These are phyloP conservation scores for Carassius carassius DNA, from an alignment of 2,113 vertebrate species.

Conservation along the genomic window DNA sequence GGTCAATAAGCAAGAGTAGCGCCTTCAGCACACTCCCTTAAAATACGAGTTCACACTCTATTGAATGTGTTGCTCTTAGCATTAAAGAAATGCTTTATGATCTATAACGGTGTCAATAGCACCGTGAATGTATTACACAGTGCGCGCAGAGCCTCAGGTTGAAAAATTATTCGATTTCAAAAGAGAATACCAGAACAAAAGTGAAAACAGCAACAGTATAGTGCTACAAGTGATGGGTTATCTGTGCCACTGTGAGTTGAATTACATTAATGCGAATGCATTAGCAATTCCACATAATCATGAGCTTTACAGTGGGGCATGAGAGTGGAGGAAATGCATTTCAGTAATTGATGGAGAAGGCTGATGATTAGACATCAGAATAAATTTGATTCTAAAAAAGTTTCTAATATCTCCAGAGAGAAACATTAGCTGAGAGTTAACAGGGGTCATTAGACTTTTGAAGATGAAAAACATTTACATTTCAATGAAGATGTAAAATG, in stretches of 20 bases:
- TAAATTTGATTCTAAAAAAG: background rate
- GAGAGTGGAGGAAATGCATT: background rate
- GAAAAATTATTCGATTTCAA: background rate
- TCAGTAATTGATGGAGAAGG: background rate
- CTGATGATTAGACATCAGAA: background rate
- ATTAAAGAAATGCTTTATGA: slow-evolving; percentile 36
- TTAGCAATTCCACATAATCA: background rate
- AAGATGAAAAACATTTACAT: background rate
- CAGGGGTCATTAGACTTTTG: background rate
- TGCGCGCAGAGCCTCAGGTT: background rate
- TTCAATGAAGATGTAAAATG: background rate
- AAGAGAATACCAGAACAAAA: background rate
- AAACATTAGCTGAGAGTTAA: background rate
- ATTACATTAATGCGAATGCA: background rate
- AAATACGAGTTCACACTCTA: slow-evolving; percentile 27
- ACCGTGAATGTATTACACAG: slow-evolving; percentile 18
- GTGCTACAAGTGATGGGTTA: background rate
- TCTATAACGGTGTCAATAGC: slow-evolving; percentile 1
- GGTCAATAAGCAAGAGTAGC: slow-evolving; percentile 13
- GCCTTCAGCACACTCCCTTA: slow-evolving; percentile 18
- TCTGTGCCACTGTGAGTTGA: too few relatives aligned
- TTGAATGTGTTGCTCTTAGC: slow-evolving; percentile 26
- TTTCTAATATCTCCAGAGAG: slow-evolving; percentile 5
- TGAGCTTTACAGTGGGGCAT: background rate
- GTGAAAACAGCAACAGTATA: background rate